Conservation (phyloP, 35 echinoderm and acorn worm species). For the Apostichopus californicus region DNA sequence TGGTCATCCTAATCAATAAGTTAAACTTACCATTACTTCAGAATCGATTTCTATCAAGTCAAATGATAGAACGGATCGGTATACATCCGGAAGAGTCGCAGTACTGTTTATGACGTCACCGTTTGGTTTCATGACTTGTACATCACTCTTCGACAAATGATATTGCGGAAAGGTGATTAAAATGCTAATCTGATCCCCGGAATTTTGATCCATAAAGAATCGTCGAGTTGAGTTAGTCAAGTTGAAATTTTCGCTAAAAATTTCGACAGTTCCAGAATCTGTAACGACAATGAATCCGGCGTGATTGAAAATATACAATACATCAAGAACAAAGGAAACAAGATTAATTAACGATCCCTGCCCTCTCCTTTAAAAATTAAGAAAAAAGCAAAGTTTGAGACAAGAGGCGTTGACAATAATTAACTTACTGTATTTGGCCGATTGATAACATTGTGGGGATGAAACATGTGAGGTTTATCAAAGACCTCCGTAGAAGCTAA, state of each 20-base stretch:
- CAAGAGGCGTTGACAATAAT: too few species aligned
- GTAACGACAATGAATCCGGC: too few species aligned
- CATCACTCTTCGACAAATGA: background rate
- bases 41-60: conserved; percentile 28
- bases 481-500: background rate
- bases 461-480: too few species aligned
- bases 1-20: too few species aligned
- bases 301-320: too few species aligned
- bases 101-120: background rate
- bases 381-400: too few species aligned
- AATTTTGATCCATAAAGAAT: background rate
- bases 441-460: too few species aligned
- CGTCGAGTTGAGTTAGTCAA: background rate
- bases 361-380: too few species aligned
- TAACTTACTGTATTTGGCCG: too few species aligned
- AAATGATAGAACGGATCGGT: background rate
- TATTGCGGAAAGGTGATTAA: background rate
- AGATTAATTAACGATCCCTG: too few species aligned
- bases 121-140: conserved; percentile 20
- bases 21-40: background rate
- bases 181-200: background rate
- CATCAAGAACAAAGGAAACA: too few species aligned
- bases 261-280: background rate
- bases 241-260: background rate
- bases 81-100: background rate